Evolutionary conservation across 1,140 invertebrate genomes (phyloP).

Genomic region (Elymnias hypermnestra): DNA sequence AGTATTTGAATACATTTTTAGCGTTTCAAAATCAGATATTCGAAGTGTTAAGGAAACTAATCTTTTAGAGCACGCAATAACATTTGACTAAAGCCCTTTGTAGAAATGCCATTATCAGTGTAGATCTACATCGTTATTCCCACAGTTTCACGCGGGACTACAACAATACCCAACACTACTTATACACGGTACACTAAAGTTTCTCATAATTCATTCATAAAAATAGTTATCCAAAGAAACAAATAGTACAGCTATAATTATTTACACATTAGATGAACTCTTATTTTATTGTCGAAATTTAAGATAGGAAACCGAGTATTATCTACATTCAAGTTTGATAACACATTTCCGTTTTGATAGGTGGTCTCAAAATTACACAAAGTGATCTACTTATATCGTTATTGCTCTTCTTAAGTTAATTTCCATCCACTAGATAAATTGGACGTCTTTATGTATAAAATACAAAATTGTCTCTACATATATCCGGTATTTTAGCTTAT

Average conservation of each 20-base stretch:
- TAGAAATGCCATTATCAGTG: slow-evolving; percentile 3
- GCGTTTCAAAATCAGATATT: background rate
- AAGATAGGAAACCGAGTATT: slow-evolving; percentile 9
- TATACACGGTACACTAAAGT: slow-evolving; percentile 24
- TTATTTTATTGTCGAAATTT: slow-evolving; percentile 18
- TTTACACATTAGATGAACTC: slow-evolving; percentile 39
- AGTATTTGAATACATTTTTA: too few relatives aligned
- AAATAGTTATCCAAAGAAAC: slow-evolving; percentile 27
- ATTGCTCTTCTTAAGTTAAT: too few relatives aligned
- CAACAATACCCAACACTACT: slow-evolving; percentile 20
- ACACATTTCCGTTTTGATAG: slow-evolving; percentile 23
- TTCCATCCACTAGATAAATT: too few relatives aligned
- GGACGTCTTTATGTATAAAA: too few relatives aligned
- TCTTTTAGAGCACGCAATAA: slow-evolving; percentile 1
- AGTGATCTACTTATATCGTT: too few relatives aligned
- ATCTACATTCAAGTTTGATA: slow-evolving; percentile 12
- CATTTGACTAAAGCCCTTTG: background rate
- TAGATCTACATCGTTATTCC: slow-evolving; percentile 30
- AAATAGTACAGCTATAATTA: slow-evolving; percentile 37
- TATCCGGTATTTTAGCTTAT: too few relatives aligned
- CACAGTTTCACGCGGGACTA: slow-evolving; percentile 25
- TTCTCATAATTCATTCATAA: slow-evolving; percentile 49
- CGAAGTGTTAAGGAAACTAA: slow-evolving; percentile 3
- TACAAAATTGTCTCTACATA: too few relatives aligned
- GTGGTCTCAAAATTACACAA: slow-evolving; percentile 12